Evolutionary conservation across 1,140 invertebrate genomes (phyloP), one percentile per base, ranked within the genome.

Genomic region (Lepidurus apus): DNA sequence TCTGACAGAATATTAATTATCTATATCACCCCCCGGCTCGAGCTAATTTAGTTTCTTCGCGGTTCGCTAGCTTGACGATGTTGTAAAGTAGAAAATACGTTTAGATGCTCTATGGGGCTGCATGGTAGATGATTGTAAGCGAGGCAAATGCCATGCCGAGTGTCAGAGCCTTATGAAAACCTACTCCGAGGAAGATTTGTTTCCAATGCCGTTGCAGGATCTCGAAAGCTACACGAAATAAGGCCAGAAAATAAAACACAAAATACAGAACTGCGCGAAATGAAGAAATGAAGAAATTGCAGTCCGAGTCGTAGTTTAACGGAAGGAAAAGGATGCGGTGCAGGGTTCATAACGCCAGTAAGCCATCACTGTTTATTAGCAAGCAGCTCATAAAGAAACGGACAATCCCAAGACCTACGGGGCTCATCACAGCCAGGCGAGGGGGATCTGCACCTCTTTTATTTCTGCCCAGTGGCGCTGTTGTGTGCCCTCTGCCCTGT

Each of bases 221-320:
- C 34, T 34, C 34, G 4, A 34, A 34, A 34, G 3, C 34, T 34
- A 34, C 34, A 3, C 53, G 13, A n/a, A 7, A 21, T 65, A n/a
- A 65, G 13, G 17, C 6, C 6, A 65, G 21, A 65, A 21, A 17
- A 21, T 17, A 65, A 7, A 13, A 7, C 21, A 0, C 21, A 17
- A 65, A 65, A 17, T 2, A 9, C 53, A 65, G 4, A 9, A 21
- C 17, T 21, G 13, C 1, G 53, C 13, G 53, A 65, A 65, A 65
- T 65, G 53, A 65, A 65, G 53, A 65, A 65, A 65, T 65, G 53
- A 65, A 65, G 53, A 65, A 9, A 65, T 65, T 10, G 21, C 9
- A 7, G 53, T 34, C 53, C 53, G 21, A 65, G 13, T n/a, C n/a
- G 53, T 65, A 34, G 34, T 65, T n/a, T 13, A 65, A 65, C 17